Base-by-base conservation (phyloP, 1,140 invertebrate species). In the Lerema accius region DNA sequence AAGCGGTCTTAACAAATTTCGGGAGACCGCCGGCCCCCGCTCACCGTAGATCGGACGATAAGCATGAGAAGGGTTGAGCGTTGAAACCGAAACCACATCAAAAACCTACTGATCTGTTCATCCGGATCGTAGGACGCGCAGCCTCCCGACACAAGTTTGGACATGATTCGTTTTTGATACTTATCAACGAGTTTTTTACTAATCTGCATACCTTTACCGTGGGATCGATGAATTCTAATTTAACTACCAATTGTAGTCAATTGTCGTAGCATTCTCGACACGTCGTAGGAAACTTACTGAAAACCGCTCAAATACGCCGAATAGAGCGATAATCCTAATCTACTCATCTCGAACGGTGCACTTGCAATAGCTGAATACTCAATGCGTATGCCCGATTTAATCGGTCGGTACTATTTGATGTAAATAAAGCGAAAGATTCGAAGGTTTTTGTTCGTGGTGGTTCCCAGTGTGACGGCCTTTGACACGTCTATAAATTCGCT, bases 1-100 rank as follows among this genome's bases (percentile, higher is more conserved):
- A 82, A 71, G 46, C 35, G 66, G 39, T 76, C 65, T 76, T 81
- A 85, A 90, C 83, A 86, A 87, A 87, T 87, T 85, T 87, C 67
- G 68, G 67, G 73, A 72, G 75, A 74, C 63, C 73, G 67, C 67
- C 63, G 74, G 70, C 67, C 40, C 64, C 60, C 60, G 72, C 64
- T 66, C 67, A 67, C 66, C 62, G 70, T 73, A 63, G 76, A 87
- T 87, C 76, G 67, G 23, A 0, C 69, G 84, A 86, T 86, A 87
- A 86, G 66, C 55, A 64, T 85, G 82, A 87, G 74, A 80, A 86
- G 84, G 86, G 83, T 89, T 53, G 73, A 66, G 58, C 71, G 82
- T 67, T 84, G 84, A 84, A 85, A 86, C 76, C 78, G 71, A 87
- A 84, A 82, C 82, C 77, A 71, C 69, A 71, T 66, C 73, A 76